These are phyloP conservation scores for Lochmaea capreae DNA, from an alignment of 2,888 invertebrate genomes.

Conservation along the genomic window DNA sequence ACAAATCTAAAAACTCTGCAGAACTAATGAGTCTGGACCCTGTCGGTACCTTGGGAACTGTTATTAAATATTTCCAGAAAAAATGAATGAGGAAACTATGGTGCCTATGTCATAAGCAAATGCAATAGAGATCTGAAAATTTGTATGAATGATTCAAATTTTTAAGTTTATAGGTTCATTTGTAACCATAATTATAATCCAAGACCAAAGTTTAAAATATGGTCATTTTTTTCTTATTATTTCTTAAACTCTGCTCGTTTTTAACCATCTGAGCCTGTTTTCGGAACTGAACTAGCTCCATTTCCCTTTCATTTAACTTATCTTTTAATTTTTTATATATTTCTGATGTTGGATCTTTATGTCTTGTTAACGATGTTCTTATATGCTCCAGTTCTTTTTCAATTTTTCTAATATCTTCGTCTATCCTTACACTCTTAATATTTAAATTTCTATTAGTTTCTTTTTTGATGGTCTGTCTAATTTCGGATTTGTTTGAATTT, in stretches of 20 bases:
- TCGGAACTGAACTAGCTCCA: slow-evolving; percentile 72
- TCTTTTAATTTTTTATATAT: slow-evolving; percentile 72
- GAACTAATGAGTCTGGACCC: no score
- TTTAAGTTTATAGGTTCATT: no score
- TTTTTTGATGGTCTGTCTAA: slow-evolving; percentile 62
- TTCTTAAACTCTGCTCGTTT: slow-evolving; percentile 78
- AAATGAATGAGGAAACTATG: no score
- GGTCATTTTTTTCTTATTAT: slow-evolving; percentile 80
- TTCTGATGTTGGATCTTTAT: slow-evolving; percentile 68
- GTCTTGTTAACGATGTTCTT: slow-evolving; percentile 73
- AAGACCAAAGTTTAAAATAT: slow-evolving; percentile 71
- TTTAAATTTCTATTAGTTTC: slow-evolving; percentile 76
- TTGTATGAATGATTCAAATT: no score
- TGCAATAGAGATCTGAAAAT: no score
- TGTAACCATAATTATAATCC: no score
- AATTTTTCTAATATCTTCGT: slow-evolving; percentile 76
- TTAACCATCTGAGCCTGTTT: slow-evolving; percentile 73
- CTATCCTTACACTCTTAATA: slow-evolving; percentile 78
- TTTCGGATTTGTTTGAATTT: slow-evolving; percentile 45
- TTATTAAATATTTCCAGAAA: no score
- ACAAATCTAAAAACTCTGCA: no score
- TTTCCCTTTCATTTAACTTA: slow-evolving; percentile 73
- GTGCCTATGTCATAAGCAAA: no score
- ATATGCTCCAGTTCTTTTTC: slow-evolving; percentile 76
- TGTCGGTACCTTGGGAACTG: no score